A percentile compares a stretch with the other conserved stretches of the same genome.
phyloP scores from a whole-genome alignment of 2,113 vertebrate genomes.

The Sarotherodon lohbergeri region DNA sequence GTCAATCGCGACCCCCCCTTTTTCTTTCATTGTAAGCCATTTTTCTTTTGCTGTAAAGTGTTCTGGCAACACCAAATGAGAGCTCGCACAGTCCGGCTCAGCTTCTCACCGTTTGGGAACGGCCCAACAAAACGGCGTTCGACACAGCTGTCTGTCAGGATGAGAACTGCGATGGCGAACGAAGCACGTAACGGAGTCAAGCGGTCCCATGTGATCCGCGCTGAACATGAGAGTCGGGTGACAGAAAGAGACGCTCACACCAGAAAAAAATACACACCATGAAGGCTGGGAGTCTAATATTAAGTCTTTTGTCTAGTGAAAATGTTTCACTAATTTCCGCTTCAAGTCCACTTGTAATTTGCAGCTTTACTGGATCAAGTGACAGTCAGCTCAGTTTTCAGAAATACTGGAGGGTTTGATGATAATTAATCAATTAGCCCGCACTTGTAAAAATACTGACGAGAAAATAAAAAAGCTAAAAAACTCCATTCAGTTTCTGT shows the following conservation, averaged over 20 bases:
- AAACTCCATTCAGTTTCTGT: fast-evolving
- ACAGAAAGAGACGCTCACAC: neutral
- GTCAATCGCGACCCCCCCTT: conserved; percentile 54
- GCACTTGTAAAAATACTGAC: neutral
- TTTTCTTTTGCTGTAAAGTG: conserved; percentile 36
- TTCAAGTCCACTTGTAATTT: neutral
- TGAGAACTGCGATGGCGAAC: conserved; percentile 5
- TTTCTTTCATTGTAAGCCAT: conserved; percentile 1
- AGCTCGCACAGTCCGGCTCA: neutral
- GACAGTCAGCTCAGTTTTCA: neutral
- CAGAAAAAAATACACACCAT: neutral
- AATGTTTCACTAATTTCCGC: neutral
- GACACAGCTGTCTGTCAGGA: conserved; percentile 41
- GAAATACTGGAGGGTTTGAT: neutral
- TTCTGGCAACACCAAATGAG: neutral
- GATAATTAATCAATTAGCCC: neutral
- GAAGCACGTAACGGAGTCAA: conserved; percentile 15
- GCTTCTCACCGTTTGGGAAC: neutral
- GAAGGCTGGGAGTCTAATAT: neutral
- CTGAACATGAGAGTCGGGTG: neutral
- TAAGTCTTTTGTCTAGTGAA: neutral
- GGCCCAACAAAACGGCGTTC: neutral
- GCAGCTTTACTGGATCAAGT: neutral
- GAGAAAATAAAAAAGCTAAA: neutral
- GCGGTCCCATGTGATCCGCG: neutral